Conservation (phyloP, 2,797 vertebrate genomes). For the Luscinia megarhynchos region DNA sequence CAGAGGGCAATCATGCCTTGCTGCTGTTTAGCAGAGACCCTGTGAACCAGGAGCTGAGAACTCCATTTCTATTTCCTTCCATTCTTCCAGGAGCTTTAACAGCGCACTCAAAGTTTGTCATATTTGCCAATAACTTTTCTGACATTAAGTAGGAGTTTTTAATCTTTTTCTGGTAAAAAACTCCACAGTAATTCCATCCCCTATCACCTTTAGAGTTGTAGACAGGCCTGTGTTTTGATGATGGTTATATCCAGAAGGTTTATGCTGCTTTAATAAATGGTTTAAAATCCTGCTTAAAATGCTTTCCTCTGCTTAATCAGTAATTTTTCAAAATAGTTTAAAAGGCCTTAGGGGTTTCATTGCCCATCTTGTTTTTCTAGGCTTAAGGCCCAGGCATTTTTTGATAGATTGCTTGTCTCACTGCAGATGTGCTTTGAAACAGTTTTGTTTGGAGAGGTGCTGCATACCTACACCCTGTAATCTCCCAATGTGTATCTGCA, state of each 20-base stretch:
- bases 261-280: background rate
- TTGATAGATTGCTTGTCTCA: constrained; percentile 4
- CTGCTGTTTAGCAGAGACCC: background rate
- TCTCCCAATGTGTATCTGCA: background rate
- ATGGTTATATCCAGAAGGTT: background rate
- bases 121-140: background rate
- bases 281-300: constrained; percentile 17
- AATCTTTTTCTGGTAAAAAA: background rate
- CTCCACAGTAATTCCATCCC: background rate
- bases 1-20: background rate
- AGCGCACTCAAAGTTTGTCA: background rate
- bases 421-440: constrained; percentile 2
- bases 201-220: background rate
- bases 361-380: constrained; percentile 53
- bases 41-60: background rate
- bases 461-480: constrained; percentile 18
- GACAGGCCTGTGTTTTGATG: background rate
- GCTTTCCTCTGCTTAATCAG: constrained; percentile 10
- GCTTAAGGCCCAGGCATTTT: constrained; percentile 27
- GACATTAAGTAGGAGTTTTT: background rate
- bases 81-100: background rate
- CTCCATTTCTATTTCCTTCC: background rate
- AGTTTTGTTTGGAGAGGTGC: constrained; percentile 37
- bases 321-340: constrained; percentile 42
- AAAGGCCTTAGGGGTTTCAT: background rate